A percentile compares a stretch with the other conserved stretches of the same genome.
These are phyloP conservation scores for Eupithecia centaureata DNA, from an alignment of 2,888 invertebrate genomes.

Conservation along the genomic window DNA sequence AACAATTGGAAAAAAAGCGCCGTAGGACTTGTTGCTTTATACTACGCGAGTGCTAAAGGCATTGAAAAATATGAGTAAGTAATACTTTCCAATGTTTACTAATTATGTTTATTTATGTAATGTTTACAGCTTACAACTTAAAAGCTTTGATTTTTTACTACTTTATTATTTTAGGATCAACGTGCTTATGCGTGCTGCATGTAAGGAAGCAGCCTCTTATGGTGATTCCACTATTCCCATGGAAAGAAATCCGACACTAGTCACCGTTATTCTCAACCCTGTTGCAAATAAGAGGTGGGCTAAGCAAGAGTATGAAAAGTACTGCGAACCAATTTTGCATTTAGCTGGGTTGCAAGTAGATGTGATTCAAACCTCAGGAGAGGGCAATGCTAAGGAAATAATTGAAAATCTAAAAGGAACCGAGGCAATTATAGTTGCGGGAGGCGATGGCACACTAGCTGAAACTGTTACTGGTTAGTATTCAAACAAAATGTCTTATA, in stretches of 20 bases:
- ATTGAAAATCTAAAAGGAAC: constrained; percentile 90
- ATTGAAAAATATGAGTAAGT: constrained; percentile 89
- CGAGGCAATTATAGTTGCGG: constrained; percentile 95
- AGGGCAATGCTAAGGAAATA: constrained; percentile 93
- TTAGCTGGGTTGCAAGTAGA: constrained; percentile 90
- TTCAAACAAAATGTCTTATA: too few relatives aligned
- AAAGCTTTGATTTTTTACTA: neutral
- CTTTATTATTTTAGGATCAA: constrained; percentile 84
- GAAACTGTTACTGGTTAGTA: constrained; percentile 89
- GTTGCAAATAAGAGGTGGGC: constrained; percentile 92
- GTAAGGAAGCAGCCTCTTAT: constrained; percentile 89
- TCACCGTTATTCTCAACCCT: constrained; percentile 96
- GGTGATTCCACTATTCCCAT: constrained; percentile 86
- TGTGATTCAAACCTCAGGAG: constrained; percentile 90
- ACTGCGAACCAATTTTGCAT: constrained; percentile 96
- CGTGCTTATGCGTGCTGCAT: constrained; percentile 90
- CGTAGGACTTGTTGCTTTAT: constrained; percentile 86
- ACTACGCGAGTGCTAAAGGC: constrained; percentile 88
- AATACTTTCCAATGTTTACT: constrained; percentile 13
- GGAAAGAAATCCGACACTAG: constrained; percentile 86
- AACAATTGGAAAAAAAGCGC: constrained; percentile 96
- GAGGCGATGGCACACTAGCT: constrained; percentile 96
- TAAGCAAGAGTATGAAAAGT: constrained; percentile 90
- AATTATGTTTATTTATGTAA: neutral
- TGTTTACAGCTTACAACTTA: neutral